Conservation (phyloP, 2,888 invertebrate species). For the Pristionchus entomophagus region DNA sequence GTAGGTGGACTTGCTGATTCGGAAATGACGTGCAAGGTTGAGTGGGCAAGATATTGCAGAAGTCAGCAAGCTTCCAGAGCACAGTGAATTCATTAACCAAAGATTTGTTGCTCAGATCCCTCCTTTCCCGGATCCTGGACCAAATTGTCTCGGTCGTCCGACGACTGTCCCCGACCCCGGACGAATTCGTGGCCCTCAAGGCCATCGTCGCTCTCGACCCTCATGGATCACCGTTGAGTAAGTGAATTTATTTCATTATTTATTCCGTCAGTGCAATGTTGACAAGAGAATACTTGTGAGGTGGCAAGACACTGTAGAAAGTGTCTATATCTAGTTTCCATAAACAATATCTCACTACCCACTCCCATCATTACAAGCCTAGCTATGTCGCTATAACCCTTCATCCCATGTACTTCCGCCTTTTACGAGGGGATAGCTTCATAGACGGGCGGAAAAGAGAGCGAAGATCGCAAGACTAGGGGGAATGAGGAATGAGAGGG, state of each 20-base stretch:
- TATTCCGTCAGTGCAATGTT: too few relatives aligned
- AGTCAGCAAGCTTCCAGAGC: too few relatives aligned
- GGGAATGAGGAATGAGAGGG: too few relatives aligned
- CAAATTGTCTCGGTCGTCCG: slow-evolving; percentile 57
- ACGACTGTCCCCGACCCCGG: slow-evolving; percentile 61
- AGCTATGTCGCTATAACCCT: not conserved
- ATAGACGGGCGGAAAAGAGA: not conserved
- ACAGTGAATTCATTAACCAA: too few relatives aligned
- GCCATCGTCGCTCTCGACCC: slow-evolving; percentile 74
- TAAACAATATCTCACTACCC: not conserved
- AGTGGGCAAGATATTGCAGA: too few relatives aligned
- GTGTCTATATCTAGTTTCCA: too few relatives aligned
- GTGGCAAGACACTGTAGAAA: too few relatives aligned
- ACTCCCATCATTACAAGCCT: not conserved
- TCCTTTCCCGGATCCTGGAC: slow-evolving; percentile 58
- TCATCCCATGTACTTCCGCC: slow-evolving; percentile 1
- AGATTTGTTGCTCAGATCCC: slow-evolving; percentile 56
- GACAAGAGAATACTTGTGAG: too few relatives aligned
- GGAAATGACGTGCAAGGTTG: slow-evolving; percentile 2
- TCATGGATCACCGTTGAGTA: slow-evolving; percentile 49
- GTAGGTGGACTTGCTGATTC: not conserved
- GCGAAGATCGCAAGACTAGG: not conserved
- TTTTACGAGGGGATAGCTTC: not conserved
- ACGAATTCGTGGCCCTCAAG: slow-evolving; percentile 70
- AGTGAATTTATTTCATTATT: too few relatives aligned